Conservation (phyloP, 2,888 invertebrate species). For the Dimorphilus gyrociliatus region DNA sequence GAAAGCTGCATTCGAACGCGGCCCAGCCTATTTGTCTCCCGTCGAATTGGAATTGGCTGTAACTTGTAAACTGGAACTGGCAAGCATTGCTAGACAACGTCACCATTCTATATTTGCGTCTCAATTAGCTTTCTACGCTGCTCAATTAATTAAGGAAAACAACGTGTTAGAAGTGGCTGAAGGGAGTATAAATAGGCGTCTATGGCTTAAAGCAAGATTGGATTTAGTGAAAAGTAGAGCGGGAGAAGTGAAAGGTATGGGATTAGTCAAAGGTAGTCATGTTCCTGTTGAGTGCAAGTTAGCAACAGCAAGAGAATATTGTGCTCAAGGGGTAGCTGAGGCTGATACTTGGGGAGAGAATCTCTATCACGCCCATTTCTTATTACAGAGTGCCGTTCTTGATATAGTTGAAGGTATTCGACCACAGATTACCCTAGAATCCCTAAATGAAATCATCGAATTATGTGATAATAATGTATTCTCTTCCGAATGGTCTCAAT, state of each 20-base stretch:
- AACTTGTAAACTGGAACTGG: slow-evolving; percentile 23
- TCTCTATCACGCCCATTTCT: slow-evolving; percentile 32
- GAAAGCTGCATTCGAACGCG: slow-evolving; percentile 20
- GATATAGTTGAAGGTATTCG: slow-evolving; percentile 29
- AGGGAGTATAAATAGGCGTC: slow-evolving; percentile 24
- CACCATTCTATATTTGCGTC: slow-evolving; percentile 33
- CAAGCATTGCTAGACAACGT: slow-evolving; percentile 25
- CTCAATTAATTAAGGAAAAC: slow-evolving; percentile 21
- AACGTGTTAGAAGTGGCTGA: slow-evolving; percentile 5
- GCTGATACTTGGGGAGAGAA: slow-evolving; percentile 28
- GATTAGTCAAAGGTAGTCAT: slow-evolving; percentile 27
- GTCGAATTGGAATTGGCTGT: slow-evolving; percentile 33
- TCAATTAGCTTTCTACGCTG: slow-evolving; percentile 21
- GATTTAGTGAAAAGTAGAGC: slow-evolving; percentile 23
- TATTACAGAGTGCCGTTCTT: slow-evolving; percentile 21
- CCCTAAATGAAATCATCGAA: slow-evolving; percentile 19
- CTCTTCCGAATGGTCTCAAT: slow-evolving; percentile 1
- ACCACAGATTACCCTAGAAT: slow-evolving; percentile 19
- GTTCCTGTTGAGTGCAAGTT: slow-evolving; percentile 23
- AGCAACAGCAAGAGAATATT: slow-evolving; percentile 29
- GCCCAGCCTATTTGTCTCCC: no score
- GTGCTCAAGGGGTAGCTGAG: slow-evolving; percentile 30
- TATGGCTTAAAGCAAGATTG: slow-evolving; percentile 28
- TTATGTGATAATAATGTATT: neutral
- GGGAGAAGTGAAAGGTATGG: slow-evolving; percentile 28